Evolutionary conservation across 2,888 invertebrate genomes (phyloP), one percentile per base, ranked within the genome.

Genomic region (Tetramorium bicarinatum): DNA sequence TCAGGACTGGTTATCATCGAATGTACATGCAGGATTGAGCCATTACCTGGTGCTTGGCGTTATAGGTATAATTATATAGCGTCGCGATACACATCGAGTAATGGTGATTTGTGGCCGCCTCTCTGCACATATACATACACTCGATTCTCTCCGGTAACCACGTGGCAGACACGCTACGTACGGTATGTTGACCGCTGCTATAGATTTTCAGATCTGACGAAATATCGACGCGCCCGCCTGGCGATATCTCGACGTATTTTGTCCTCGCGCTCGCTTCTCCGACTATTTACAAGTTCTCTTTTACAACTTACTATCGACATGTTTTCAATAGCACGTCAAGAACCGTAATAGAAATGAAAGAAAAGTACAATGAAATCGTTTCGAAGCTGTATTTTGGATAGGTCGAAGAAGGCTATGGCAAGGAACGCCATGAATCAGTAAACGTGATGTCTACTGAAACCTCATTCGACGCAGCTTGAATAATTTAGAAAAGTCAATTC

Each of bases 11-110:
- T 93, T 94, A 94, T 94, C 94, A 92, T 93, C 93, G 89, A 93
- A 92, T 93, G 93, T 93, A 93, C 93, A 93, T 93, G 93, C 93
- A 91, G 93, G 93, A 95, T 94, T 95, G 94, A 95, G 94, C 94
- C 94, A 95, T 95, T 94, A 94, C 94, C 94, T 93, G 93, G 91
- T 94, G 93, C 93, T 93, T 92, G 92, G 92, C 93, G 93, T 94
- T 94, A 94, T 94, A 93, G 93, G 92, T 92, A 93, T 94, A 95
- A 94, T 94, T 94, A 94, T 94, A 94, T 94, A 93, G 94, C 94
- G 90, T 92, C 91, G 93, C 93, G 94, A 94, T 94, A 95, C 92
- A 93, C 94, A 94, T 94, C 94, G 94, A 94, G 94, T 94, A 95
- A 95, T 94, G 94, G 94, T 94, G 94, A 95, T 95, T 95, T 95